Base-by-base conservation (phyloP, 2,113 vertebrate genomes). In the Rhinichthys klamathensis region DNA sequence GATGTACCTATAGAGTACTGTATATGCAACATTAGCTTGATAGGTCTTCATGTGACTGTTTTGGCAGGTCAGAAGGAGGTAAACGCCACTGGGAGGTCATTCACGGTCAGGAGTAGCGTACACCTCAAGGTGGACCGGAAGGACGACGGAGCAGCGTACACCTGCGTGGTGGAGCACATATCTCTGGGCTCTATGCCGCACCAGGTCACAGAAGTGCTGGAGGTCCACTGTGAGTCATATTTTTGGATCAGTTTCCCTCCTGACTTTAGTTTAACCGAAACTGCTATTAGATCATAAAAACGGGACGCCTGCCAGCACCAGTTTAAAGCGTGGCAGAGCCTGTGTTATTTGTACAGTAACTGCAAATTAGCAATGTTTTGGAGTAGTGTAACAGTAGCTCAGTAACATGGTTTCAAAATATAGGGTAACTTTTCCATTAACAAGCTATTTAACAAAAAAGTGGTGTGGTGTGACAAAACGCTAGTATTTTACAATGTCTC, bases 201-300 rank as follows among this genome's bases (percentile, higher is more conserved):
- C 92, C 96, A 96, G 93, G 97, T 97, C 88, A 97, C 96, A 46
- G 97, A 99, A 92, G 96, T 98, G 89, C 96, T 99, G 95, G 96
- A 98, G 95, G 97, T 99, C 91, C 97, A 99, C 93, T 99, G 97
- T 99, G 95, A 98, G 97, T 97, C 93, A 61, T 32, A 41, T 6
- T 78, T 58, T n/a, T 13, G 21, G 25, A 80, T 51, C 75, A 13
- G 15, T 67, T 65, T 67, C 30, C 23, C 70, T 86, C 9, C 76
- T 8, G 21, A 54, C 73, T 54, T 54, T 18, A 6, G 38, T 51
- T 75, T 30, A 13, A 51, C 13, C 3, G 13, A 76, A 76, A 76
- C 44, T 51, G 46, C 27, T 32, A 15, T 76, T 3, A 76, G 73
- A 76, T 76, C 15, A 21, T 49, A 7, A 76, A 41, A 54, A 21